Conservation (phyloP, 2,888 invertebrate genomes). For the Unio delphinus region DNA sequence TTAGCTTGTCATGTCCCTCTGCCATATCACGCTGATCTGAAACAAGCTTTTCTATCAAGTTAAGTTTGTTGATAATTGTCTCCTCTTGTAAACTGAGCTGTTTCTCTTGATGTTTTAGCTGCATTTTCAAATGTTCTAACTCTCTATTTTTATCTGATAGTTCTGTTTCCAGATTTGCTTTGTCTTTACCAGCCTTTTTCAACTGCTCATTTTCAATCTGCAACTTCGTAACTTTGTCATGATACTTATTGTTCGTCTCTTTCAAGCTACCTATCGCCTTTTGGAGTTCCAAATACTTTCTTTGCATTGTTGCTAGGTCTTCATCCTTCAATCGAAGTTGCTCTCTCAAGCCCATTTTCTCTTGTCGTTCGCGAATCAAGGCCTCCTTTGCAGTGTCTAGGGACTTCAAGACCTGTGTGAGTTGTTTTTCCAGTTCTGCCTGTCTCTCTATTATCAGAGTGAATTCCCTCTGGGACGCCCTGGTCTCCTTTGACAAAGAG, state of each 20-base stretch:
- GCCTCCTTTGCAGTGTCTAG: slow-evolving; percentile 48
- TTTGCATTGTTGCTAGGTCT: slow-evolving; percentile 41
- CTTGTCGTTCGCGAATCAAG: slow-evolving; percentile 43
- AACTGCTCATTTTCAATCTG: slow-evolving; percentile 49
- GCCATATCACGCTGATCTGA: slow-evolving; percentile 33
- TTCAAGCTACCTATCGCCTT: slow-evolving; percentile 46
- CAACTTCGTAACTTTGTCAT: slow-evolving; percentile 46
- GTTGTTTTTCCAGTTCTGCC: slow-evolving; percentile 44
- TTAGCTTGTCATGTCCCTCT: slow-evolving; percentile 44
- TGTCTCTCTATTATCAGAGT: slow-evolving; percentile 40
- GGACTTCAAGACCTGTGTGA: slow-evolving; percentile 46
- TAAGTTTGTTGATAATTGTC: slow-evolving; percentile 35
- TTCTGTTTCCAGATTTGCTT: slow-evolving; percentile 35
- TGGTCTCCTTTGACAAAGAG: slow-evolving; percentile 40
- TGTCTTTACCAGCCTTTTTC: slow-evolving; percentile 32
- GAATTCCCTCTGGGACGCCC: slow-evolving; percentile 43
- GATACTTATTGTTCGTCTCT: slow-evolving; percentile 47
- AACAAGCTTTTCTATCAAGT: slow-evolving; percentile 42
- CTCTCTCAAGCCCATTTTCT: slow-evolving; percentile 38
- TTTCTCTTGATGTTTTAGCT: slow-evolving; percentile 36
- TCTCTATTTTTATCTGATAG: slow-evolving; percentile 33
- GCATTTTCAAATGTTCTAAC: slow-evolving; percentile 29
- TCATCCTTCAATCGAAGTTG: slow-evolving; percentile 36
- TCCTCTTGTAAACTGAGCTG: slow-evolving; percentile 37
- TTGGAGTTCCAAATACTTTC: slow-evolving; percentile 44